Base-by-base conservation (phyloP, 2,888 invertebrate genomes). In the Caenorhabditis sp. region DNA sequence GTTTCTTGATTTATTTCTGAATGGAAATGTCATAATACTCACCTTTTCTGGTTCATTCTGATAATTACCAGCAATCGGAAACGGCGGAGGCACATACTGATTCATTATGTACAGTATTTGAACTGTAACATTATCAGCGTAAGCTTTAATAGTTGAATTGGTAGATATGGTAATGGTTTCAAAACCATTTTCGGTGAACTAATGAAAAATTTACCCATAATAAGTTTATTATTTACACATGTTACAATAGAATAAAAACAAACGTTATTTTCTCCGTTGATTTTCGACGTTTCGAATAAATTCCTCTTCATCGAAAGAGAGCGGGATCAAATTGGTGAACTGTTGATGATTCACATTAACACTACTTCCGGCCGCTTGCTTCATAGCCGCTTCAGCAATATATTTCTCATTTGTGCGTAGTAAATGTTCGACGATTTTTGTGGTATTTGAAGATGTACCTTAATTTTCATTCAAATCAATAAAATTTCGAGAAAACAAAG, bases 11-110 rank as follows among this genome's bases (percentile, higher is more conserved):
- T 10, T 31, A 7, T 31, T 31, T 7, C 10, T 31, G 31, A 31
- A 10, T 23, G 17, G 25, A 25, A 66, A 59, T 60, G n/a, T 26
- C 1, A 38, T 17, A 63, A 38, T 14, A 5, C 43, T 27, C 10
- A 76, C 71, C 62, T 77, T 73, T 26, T 77, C 70, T 1, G 73
- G 70, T 26, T 73, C 73, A 10, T 52, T 50, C 58, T 77, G 77
- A 59, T 67, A 77, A 53, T 67, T 67, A 5, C 63, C 17, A 0
- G 69, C 63, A 36, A 65, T 52, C 5, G 76, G 76, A 14, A 63
- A 56, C 23, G 59, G 49, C 2, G 31, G 62, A 21, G 52, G 53
- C 14, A 53, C 20, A 27, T 53, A 59, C 8, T 31, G 57, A 43
- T 10, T 21, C 52, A 52, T 52, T 52, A 20, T 52, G 20, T 49